Conservation (phyloP, 2,888 invertebrate species). For the Melipona bicolor region DNA sequence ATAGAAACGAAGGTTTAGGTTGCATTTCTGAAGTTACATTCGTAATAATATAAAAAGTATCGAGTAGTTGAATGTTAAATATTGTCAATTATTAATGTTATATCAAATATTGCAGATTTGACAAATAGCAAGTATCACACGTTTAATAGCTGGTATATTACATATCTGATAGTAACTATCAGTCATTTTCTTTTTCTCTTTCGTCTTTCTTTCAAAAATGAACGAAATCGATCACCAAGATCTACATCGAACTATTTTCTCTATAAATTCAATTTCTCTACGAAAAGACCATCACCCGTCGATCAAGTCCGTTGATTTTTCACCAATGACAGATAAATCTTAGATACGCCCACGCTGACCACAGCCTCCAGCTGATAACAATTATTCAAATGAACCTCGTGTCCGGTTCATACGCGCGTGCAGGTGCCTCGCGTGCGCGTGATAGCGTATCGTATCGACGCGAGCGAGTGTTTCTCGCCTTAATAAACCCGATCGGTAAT, state of each 20-base stretch:
- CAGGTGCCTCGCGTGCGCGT: constrained; percentile 40
- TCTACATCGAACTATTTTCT: neutral
- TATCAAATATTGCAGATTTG: too few relatives aligned
- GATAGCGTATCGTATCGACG: constrained; percentile 25
- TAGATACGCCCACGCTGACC: constrained; percentile 45
- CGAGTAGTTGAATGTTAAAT: too few relatives aligned
- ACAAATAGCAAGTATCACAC: too few relatives aligned
- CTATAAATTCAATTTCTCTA: neutral
- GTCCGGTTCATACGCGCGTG: constrained; percentile 31
- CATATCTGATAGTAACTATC: too few relatives aligned
- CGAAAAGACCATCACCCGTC: neutral
- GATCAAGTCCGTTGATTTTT: constrained; percentile 16
- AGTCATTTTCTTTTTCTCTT: too few relatives aligned
- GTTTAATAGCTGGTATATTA: too few relatives aligned
- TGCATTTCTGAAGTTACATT: too few relatives aligned
- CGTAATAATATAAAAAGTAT: too few relatives aligned
- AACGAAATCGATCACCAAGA: too few relatives aligned
- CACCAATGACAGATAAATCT: constrained; percentile 41
- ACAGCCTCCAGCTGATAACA: constrained; percentile 48
- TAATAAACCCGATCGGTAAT: constrained; percentile 31
- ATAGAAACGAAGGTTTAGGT: too few relatives aligned
- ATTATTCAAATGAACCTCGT: constrained; percentile 59
- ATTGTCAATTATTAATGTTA: too few relatives aligned
- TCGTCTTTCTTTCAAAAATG: too few relatives aligned
- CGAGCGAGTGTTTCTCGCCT: neutral